Base-by-base conservation (phyloP, 2,888 invertebrate genomes). In the Pristionchus maxplancki region DNA sequence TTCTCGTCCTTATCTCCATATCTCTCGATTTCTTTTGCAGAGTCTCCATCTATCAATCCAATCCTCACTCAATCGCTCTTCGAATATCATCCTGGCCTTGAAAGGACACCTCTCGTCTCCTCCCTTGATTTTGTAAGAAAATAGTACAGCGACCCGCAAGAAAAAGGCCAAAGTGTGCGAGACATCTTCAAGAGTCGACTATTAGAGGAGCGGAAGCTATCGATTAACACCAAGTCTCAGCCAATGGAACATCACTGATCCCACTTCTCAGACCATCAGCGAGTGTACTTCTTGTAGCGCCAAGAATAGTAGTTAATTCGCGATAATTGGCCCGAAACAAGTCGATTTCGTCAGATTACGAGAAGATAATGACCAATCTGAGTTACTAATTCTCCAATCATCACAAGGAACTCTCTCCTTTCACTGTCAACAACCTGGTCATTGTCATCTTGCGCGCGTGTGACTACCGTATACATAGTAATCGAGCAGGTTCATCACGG, bases 401-500 rank as follows among this genome's bases (percentile, higher is more conserved):
- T 67, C 64, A 71, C 71, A 71, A 71, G 71, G 71, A 71, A 71
- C 62, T 28, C 6, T 24, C n/a, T 64, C 28, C 9, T n/a, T 28
- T 2, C 17, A 2, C 5, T 6, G 58, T 71, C 37, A 71, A 71
- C 71, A 71, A 58, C 58, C n/a, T 64, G n/a, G n/a, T n/a, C 64
- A 64, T 64, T 64, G 64, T 64, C 64, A 31, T 64, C n/a, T n/a
- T n/a, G n/a, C 64, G 28, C 64, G 24, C 78, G 78, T 78, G 78
- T 78, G 78, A 78, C 78, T 44, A 78, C n/a, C 24, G 78, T 78
- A n/a, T n/a, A 71, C 31, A 78, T 40, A 24, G 78, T 78, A 78
- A 40, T 40, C 37, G 44, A 44, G 78, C 44, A n/a, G 78, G 40
- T 78, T 78, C 78, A 34, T 78, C 64, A 64, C 31, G 31, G 28